Percentiles rank a stretch among this genome's conserved stretches.
Conservation (phyloP, 2,888 invertebrate species). For the Blastobasis adustella region DNA sequence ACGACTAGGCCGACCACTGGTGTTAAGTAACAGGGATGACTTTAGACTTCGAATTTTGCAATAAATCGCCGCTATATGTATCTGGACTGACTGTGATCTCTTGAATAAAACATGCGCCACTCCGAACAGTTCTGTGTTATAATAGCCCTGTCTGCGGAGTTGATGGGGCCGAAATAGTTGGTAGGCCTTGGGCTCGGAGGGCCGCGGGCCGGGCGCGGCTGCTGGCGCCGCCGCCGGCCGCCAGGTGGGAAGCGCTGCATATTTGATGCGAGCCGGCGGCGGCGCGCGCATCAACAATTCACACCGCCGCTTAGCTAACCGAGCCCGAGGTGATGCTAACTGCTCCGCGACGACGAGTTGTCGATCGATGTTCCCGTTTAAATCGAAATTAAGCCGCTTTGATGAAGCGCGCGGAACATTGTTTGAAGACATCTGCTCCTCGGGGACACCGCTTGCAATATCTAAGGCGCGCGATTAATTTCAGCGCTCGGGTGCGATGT, state of each 20-base stretch:
- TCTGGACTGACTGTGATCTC: too few species aligned
- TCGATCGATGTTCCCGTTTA: slow-evolving; percentile 44
- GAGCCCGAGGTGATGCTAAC: slow-evolving; percentile 40
- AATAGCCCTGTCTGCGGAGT: too few species aligned
- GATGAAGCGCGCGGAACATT: slow-evolving; percentile 19
- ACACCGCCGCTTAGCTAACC: slow-evolving; percentile 42
- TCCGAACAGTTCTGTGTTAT: too few species aligned
- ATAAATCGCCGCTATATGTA: too few species aligned
- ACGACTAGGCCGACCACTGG: too few species aligned
- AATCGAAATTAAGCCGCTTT: slow-evolving; percentile 31
- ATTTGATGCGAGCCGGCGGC: slow-evolving; percentile 48
- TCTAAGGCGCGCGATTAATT: slow-evolving; percentile 25
- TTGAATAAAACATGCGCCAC: too few species aligned
- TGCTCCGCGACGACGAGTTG: slow-evolving; percentile 28
- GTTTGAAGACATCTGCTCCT: slow-evolving; percentile 26
- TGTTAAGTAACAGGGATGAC: too few species aligned
- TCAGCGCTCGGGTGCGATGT: slow-evolving; percentile 9
- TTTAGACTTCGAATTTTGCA: too few species aligned
- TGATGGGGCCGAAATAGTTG: too few species aligned
- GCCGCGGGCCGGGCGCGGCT: too few species aligned
- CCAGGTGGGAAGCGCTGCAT: slow-evolving; percentile 48
- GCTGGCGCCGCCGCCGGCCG: slow-evolving; percentile 4
- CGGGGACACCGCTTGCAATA: slow-evolving; percentile 19
- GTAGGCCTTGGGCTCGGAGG: too few species aligned
- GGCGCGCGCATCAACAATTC: slow-evolving; percentile 52